A percentile compares a stretch with the other conserved stretches of the same genome.
These are phyloP conservation scores for Hecatera dysodea DNA, from an alignment of 2,888 invertebrate genomes.

Conservation along the genomic window DNA sequence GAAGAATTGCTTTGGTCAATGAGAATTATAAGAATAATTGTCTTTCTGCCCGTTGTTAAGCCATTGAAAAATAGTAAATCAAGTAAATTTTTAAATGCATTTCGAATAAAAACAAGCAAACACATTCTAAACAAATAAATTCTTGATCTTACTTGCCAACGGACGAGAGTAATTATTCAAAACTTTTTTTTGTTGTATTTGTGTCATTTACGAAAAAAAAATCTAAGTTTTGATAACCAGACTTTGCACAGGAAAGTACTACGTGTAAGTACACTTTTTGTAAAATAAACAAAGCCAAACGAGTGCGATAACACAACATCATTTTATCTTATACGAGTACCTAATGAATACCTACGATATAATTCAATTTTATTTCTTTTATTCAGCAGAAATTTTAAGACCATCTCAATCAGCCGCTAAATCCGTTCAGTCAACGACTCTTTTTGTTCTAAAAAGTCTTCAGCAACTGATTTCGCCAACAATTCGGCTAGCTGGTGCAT, in stretches of 20 bases:
- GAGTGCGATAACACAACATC: not conserved
- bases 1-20: no score
- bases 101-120: not conserved
- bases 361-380: conserved; percentile 16
- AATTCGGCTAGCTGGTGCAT: conserved; percentile 49
- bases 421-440: conserved; percentile 27
- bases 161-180: no score
- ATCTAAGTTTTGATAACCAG: no score
- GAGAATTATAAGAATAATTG: no score
- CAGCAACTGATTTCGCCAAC: conserved; percentile 15
- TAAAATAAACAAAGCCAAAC: not conserved
- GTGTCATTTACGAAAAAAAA: no score
- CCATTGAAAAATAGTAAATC: no score
- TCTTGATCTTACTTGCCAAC: not conserved
- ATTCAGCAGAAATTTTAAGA: conserved; percentile 25
- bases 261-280: no score
- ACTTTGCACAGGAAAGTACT: not conserved
- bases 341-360: not conserved
- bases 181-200: no score
- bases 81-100: not conserved
- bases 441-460: conserved; percentile 21
- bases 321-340: not conserved
- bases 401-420: conserved; percentile 27
- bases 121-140: not conserved
- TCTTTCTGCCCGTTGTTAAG: no score